These are phyloP conservation scores for Sarcoramphus papa DNA, from an alignment of 2,797 vertebrate genomes.

Conservation along the genomic window DNA sequence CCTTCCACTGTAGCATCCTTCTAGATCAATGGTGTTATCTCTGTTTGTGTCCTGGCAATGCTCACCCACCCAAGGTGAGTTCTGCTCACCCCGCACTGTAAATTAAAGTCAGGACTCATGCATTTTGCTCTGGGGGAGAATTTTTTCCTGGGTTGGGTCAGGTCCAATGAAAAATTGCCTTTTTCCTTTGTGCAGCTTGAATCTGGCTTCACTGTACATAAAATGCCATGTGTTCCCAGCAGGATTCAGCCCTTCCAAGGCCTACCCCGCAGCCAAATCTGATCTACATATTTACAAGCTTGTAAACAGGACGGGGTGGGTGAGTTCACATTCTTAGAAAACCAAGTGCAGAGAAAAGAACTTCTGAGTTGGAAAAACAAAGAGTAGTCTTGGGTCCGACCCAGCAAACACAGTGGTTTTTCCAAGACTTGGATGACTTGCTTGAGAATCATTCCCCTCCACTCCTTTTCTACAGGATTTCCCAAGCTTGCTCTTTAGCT, in stretches of 20 bases:
- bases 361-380: slow-evolving; percentile 62
- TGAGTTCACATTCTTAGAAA: slow-evolving; percentile 67
- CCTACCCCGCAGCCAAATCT: slow-evolving; percentile 38
- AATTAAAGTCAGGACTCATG: background rate
- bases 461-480: background rate
- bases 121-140: background rate
- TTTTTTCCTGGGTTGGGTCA: background rate
- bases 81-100: background rate
- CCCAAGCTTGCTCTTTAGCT: background rate
- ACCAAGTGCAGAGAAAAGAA: slow-evolving; percentile 41
- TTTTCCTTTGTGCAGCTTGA: background rate
- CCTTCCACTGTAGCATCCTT: background rate
- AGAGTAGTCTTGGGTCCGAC: slow-evolving; percentile 6
- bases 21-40: background rate
- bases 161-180: slow-evolving; percentile 16
- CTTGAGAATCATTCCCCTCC: slow-evolving; percentile 1
- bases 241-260: slow-evolving; percentile 45
- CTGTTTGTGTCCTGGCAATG: background rate
- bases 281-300: slow-evolving; percentile 56
- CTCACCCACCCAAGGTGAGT: background rate
- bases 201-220: background rate
- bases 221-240: slow-evolving; percentile 52
- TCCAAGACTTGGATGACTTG: background rate
- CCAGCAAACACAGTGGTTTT: slow-evolving; percentile 29
- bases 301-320: slow-evolving; percentile 50